phyloP scores from a whole-genome alignment of 2,113 vertebrate species.

The Megaceryle torquata region DNA sequence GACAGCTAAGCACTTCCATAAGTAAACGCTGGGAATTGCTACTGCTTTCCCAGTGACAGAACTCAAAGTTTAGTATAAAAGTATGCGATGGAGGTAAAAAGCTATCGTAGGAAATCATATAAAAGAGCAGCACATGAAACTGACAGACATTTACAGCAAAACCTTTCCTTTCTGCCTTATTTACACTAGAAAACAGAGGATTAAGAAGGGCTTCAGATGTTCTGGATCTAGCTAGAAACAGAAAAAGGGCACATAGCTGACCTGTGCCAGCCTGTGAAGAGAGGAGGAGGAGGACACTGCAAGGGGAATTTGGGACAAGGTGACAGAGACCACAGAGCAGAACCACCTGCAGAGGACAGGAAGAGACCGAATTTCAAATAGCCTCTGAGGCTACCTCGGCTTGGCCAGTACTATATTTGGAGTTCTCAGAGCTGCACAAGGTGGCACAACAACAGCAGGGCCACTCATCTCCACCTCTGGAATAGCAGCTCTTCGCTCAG shows the following conservation, averaged over 20 bases:
- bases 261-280: too few relatives aligned
- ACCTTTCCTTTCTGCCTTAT: neutral
- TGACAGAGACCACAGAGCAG: rapidly evolving
- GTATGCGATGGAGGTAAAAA: neutral
- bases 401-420: neutral
- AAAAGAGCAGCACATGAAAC: neutral
- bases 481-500: neutral
- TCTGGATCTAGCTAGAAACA: neutral
- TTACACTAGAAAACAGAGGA: neutral
- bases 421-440: neutral
- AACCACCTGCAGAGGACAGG: neutral
- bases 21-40: neutral
- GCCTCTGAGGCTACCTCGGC: neutral
- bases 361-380: neutral
- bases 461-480: neutral
- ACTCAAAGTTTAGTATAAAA: neutral
- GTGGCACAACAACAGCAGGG: neutral
- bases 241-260: neutral
- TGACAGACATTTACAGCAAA: neutral
- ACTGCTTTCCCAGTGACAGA: neutral
- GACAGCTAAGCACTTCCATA: neutral
- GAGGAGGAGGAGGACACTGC: too few relatives aligned
- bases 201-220: neutral
- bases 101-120: neutral
- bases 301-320: neutral